These are phyloP conservation scores for Laticauda colubrina DNA, from an alignment of 2,113 vertebrate species.

Conservation along the genomic window DNA sequence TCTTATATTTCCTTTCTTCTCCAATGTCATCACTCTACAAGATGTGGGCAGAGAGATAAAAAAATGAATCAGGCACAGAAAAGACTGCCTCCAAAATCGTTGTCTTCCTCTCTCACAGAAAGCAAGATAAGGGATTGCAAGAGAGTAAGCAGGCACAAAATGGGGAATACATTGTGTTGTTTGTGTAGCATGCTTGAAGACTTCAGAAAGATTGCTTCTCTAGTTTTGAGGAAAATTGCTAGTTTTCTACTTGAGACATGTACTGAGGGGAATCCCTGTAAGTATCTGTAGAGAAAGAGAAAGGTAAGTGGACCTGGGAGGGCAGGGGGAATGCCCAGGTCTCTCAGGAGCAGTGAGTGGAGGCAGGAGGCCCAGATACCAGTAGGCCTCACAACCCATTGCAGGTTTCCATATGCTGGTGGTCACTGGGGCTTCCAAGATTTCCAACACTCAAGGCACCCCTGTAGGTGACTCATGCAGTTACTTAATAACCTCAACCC, in stretches of 20 bases:
- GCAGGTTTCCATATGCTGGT: neutral
- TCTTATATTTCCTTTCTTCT: neutral
- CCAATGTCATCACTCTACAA: neutral
- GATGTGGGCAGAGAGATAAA: neutral
- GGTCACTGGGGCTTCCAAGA: neutral
- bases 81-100: neutral
- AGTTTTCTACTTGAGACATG: neutral
- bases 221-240: neutral
- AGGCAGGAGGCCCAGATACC: neutral
- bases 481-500: neutral
- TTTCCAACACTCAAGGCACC: neutral
- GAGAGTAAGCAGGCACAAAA: neutral
- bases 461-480: neutral
- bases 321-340: neutral
- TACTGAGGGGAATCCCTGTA: neutral
- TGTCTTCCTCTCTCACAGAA: neutral
- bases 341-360: neutral
- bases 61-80: neutral
- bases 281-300: neutral
- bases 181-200: neutral
- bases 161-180: neutral
- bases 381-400: neutral
- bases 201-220: neutral
- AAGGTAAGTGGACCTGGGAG: neutral
- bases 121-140: neutral